phyloP scores from a whole-genome alignment of 2,797 vertebrate species.

The Poecile montanus region DNA sequence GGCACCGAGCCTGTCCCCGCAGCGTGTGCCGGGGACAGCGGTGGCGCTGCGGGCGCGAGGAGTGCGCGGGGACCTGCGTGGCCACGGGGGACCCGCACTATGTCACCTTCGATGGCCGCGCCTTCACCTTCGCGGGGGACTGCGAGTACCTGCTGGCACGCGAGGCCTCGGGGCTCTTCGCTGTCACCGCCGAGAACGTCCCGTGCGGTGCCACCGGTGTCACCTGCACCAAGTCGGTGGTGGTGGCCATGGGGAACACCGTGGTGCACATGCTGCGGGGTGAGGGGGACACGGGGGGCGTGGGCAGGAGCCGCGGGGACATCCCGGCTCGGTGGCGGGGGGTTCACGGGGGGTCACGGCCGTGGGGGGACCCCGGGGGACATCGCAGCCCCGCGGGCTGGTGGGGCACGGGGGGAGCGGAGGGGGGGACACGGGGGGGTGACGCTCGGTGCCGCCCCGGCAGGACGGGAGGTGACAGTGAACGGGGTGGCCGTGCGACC shows the following conservation, averaged over 20 bases:
- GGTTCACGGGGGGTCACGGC: neutral
- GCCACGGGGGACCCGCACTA: slow-evolving; percentile 92
- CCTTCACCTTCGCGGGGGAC: slow-evolving; percentile 88
- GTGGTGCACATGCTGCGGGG: slow-evolving; percentile 89
- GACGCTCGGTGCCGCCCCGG: neutral
- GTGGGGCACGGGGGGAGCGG: neutral
- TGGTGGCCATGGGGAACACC: slow-evolving; percentile 82
- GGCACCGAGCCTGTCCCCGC: neutral
- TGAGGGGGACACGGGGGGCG: neutral
- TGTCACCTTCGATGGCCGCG: slow-evolving; percentile 88
- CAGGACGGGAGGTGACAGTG: slow-evolving; percentile 87
- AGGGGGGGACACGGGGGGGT: neutral
- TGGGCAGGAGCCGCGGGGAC: neutral
- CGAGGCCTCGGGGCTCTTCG: slow-evolving; percentile 82
- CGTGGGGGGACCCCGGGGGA: too few species aligned
- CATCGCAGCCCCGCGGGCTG: neutral
- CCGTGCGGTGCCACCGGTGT: slow-evolving; percentile 87
- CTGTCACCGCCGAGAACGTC: slow-evolving; percentile 86
- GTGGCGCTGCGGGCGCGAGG: slow-evolving; percentile 82
- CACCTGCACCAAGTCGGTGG: slow-evolving; percentile 91
- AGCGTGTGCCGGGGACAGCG: slow-evolving; percentile 83
- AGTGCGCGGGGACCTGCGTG: slow-evolving; percentile 84
- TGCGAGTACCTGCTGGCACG: slow-evolving; percentile 89
- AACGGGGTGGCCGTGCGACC: slow-evolving; percentile 84
- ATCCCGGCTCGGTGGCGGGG: neutral